phyloP scores from a whole-genome alignment of 92 coral and sea anemone genomes.

The Siderastrea siderea region DNA sequence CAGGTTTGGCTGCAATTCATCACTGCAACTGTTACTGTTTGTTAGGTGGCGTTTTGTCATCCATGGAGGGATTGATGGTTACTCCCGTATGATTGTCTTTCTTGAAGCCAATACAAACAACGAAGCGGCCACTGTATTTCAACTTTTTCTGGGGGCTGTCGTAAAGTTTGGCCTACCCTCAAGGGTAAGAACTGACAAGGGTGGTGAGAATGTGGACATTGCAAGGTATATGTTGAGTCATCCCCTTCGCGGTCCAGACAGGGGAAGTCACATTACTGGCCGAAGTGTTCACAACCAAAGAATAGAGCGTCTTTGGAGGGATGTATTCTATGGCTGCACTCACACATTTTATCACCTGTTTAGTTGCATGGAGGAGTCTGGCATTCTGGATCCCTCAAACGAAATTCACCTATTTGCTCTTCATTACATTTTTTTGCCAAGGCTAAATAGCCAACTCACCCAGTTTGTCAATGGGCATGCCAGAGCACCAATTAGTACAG shows the following conservation, averaged over 20 bases:
- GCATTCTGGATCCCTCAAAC: conserved; percentile 46
- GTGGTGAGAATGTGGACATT: conserved; percentile 42
- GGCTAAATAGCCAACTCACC: conserved; percentile 35
- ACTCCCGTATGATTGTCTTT: conserved; percentile 27
- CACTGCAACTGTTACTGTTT: not conserved
- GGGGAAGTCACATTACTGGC: conserved; percentile 48
- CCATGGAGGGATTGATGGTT: conserved; percentile 37
- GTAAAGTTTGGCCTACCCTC: conserved; percentile 17
- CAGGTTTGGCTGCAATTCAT: not conserved
- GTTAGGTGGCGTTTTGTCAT: conserved; percentile 43
- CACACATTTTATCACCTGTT: conserved; percentile 54
- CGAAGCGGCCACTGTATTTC: conserved; percentile 17
- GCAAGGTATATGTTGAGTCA: conserved; percentile 47
- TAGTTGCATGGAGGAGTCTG: conserved; percentile 47
- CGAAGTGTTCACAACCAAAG: conserved; percentile 41
- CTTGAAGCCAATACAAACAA: conserved; percentile 23
- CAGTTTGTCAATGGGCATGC: conserved; percentile 55
- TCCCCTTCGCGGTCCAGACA: conserved; percentile 43
- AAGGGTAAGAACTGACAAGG: conserved; percentile 30
- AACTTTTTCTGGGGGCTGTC: conserved; percentile 27
- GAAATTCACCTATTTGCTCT: conserved; percentile 55
- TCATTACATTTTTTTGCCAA: conserved; percentile 58
- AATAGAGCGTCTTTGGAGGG: conserved; percentile 42
- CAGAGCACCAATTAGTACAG: conserved; percentile 62
- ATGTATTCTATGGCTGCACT: conserved; percentile 57